phyloP scores from a whole-genome alignment of 2,113 vertebrate species.

The Salminus brasiliensis region DNA sequence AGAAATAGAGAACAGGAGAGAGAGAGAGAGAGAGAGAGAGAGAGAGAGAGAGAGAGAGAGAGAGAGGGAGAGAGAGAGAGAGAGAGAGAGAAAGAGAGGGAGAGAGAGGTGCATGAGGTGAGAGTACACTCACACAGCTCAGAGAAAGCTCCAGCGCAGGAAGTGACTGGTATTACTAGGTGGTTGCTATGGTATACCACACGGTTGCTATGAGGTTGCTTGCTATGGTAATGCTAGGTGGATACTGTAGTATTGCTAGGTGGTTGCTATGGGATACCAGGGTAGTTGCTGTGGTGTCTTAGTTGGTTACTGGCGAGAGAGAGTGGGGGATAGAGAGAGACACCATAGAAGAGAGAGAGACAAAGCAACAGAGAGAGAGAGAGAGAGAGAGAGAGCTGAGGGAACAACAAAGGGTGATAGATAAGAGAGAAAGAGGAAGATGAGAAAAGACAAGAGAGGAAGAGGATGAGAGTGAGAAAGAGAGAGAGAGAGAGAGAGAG shows the following conservation, averaged over 20 bases:
- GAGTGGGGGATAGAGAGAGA: background rate
- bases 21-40: no score
- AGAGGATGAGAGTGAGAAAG: slow-evolving; percentile 2
- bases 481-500: slow-evolving; percentile 33
- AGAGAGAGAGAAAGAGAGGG: slow-evolving; percentile 64
- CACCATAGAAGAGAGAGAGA: background rate
- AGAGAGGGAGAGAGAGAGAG: background rate
- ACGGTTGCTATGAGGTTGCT: no score
- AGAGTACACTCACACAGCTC: slow-evolving; percentile 83
- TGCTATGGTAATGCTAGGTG: no score
- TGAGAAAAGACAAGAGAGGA: background rate
- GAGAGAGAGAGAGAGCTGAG: background rate
- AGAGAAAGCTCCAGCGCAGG: slow-evolving; percentile 87
- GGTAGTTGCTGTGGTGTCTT: no score
- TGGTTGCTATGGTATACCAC: no score
- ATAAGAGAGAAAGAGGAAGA: background rate
- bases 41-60: no score
- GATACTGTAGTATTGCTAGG: no score
- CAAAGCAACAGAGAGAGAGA: no score
- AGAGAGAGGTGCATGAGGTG: slow-evolving; percentile 62
- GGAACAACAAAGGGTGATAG: no score
- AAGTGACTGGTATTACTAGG: no score
- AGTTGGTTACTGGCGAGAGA: slow-evolving; percentile 65
- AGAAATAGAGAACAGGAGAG: no score
- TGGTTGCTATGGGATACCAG: no score